Evolutionary conservation across 2,888 invertebrate genomes (phyloP), one percentile per base, ranked within the genome.

Genomic region (Branchinecta sandiegonensis): DNA sequence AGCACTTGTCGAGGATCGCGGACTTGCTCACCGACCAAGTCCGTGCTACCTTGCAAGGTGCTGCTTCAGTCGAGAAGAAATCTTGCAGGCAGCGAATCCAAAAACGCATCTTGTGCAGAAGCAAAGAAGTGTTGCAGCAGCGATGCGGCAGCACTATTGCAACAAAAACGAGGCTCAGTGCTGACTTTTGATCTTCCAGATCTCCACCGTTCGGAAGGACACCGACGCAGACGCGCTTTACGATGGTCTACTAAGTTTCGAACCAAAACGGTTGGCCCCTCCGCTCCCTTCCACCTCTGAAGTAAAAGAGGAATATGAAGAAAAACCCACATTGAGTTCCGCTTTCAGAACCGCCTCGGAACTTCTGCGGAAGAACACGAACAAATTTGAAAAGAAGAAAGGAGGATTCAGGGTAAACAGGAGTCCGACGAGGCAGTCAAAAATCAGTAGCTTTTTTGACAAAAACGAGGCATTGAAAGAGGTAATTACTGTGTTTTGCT

Each of bases 221-320:
- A 76, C 80, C 14, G 72, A 78, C 12, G 79, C 79, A 71, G 79
- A 80, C 68, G 79, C 80, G 72, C 74, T 75, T 71, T 69, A 72
- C 47, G 56, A 65, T 11, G 47, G 23, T 12, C 17, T 65, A 65
- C 64, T 73, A 50, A 75, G 75, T 17, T 63, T 65, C 46, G 50
- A 66, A 47, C 50, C 65, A 37, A 56, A 14, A 66, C n/a, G 47
- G 46, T 65, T 68, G 67, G 66, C 46, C 65, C 63, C 69, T 46
- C 14, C 64, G 48, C 63, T 67, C 50, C 48, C 66, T 65, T 65
- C 63, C 37, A 66, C 64, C 50, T 50, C 47, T 48, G 65, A 63
- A 13, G 37, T 56, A 67, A 67, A 48, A 37, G 48, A 8, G 12
- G 50, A 63, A 65, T 11, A 14, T 11, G 47, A 65, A 63, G 50